A percentile compares a stretch with the other conserved stretches of the same genome.
These are phyloP conservation scores for Torymus texanus DNA, from an alignment of 2,888 invertebrate species.

Conservation along the genomic window DNA sequence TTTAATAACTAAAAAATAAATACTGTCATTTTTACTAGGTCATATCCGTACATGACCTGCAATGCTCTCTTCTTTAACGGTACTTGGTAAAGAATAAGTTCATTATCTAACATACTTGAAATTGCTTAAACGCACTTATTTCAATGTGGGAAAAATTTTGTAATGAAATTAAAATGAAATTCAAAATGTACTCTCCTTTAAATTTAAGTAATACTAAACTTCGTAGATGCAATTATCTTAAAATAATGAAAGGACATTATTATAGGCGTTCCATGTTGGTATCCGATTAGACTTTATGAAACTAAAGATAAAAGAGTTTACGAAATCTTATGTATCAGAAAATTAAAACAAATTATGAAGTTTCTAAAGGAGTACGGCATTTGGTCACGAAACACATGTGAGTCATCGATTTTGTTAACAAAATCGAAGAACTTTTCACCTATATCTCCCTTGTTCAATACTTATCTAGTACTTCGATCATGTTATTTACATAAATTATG, in stretches of 20 bases:
- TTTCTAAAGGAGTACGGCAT: neutral
- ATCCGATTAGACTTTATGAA: constrained; percentile 3
- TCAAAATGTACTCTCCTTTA: too few relatives aligned
- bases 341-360: neutral
- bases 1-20: too few relatives aligned
- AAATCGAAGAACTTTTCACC: neutral
- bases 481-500: neutral
- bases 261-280: constrained; percentile 3
- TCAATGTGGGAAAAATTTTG: too few relatives aligned
- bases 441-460: constrained; percentile 10
- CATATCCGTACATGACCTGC: too few relatives aligned
- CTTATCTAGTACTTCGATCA: constrained; percentile 9
- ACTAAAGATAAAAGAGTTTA: neutral
- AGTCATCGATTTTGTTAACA: constrained; percentile 12
- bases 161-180: too few relatives aligned
- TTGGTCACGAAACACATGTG: neutral
- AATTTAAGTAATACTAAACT: too few relatives aligned
- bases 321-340: neutral
- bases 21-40: too few relatives aligned
- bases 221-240: too few relatives aligned
- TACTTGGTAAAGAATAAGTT: too few relatives aligned
- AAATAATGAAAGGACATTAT: neutral
- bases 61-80: too few relatives aligned
- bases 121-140: too few relatives aligned
- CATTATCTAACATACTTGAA: too few relatives aligned